A percentile compares a stretch with the other conserved stretches of the same genome.
phyloP scores from a whole-genome alignment of 2,888 invertebrate genomes.

The Ischnus inquisitorius region DNA sequence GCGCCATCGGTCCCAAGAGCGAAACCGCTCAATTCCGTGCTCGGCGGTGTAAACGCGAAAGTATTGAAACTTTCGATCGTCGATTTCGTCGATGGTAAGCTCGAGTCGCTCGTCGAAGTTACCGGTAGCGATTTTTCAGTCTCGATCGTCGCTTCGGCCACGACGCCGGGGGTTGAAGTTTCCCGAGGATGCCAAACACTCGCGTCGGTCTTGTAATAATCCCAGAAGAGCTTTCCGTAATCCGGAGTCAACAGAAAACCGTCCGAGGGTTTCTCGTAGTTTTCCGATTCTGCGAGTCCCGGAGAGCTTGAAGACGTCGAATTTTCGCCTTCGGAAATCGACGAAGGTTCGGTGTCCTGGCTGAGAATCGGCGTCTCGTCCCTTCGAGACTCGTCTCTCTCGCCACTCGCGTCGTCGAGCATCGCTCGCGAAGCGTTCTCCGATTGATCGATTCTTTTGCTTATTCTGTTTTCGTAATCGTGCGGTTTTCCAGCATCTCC shows the following conservation, averaged over 20 bases:
- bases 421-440: slow-evolving; percentile 14
- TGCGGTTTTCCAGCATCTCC: slow-evolving; percentile 43
- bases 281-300: not conserved
- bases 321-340: not conserved
- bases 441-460: slow-evolving; percentile 4
- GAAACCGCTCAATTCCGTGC: not conserved
- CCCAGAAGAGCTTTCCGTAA: slow-evolving; percentile 77
- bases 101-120: slow-evolving; percentile 14
- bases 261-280: slow-evolving; percentile 1
- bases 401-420: not conserved
- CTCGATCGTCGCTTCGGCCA: not conserved
- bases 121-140: slow-evolving; percentile 1
- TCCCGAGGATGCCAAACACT: slow-evolving; percentile 58
- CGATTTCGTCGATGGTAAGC: not conserved
- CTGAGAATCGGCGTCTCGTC: slow-evolving; percentile 10
- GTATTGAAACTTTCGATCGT: not conserved
- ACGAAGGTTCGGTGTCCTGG: not conserved
- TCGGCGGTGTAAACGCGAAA: slow-evolving; percentile 14
- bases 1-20: not conserved
- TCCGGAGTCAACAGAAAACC: slow-evolving; percentile 63
- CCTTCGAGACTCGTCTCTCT: not conserved
- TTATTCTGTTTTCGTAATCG: slow-evolving; percentile 24
- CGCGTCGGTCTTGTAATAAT: slow-evolving; percentile 74
- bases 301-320: slow-evolving; percentile 15
- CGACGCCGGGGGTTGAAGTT: not conserved